Percentiles rank a stretch among this genome's conserved stretches.
phyloP scores from a whole-genome alignment of 2,888 invertebrate species.

The Diaprepes abbreviatus region DNA sequence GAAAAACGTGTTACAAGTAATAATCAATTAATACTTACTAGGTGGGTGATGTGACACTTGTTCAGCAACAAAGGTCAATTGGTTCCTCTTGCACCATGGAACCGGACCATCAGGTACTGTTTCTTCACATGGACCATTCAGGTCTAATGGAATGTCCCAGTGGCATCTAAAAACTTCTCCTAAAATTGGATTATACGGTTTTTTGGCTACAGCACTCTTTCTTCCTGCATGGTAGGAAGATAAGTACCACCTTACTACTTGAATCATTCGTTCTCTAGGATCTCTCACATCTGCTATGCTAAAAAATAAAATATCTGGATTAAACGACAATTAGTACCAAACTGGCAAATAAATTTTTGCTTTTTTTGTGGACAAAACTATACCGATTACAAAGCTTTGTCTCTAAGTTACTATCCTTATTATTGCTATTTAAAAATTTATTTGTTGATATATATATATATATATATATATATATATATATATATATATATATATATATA shows the following conservation, averaged over 20 bases:
- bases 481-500: too few species aligned
- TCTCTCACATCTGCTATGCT: conserved; percentile 92
- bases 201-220: conserved; percentile 97
- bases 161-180: conserved; percentile 96
- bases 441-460: too few species aligned
- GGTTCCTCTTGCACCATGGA: conserved; percentile 90
- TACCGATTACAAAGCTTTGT: too few species aligned
- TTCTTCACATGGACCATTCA: conserved; percentile 57
- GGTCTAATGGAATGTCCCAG: conserved; percentile 77
- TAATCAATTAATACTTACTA: conserved; percentile 76
- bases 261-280: conserved; percentile 92
- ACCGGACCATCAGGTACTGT: conserved; percentile 85
- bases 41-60: conserved; percentile 99
- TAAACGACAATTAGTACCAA: too few species aligned
- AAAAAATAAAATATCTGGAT: too few species aligned
- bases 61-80: conserved; percentile 95
- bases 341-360: too few species aligned
- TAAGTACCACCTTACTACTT: conserved; percentile 96
- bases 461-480: too few species aligned
- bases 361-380: too few species aligned
- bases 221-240: conserved; percentile 99
- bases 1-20: too few species aligned
- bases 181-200: conserved; percentile 98
- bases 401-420: too few species aligned
- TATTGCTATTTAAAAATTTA: too few species aligned